phyloP scores from a whole-genome alignment of 2,113 vertebrate genomes.

The Hydropotes inermis region DNA sequence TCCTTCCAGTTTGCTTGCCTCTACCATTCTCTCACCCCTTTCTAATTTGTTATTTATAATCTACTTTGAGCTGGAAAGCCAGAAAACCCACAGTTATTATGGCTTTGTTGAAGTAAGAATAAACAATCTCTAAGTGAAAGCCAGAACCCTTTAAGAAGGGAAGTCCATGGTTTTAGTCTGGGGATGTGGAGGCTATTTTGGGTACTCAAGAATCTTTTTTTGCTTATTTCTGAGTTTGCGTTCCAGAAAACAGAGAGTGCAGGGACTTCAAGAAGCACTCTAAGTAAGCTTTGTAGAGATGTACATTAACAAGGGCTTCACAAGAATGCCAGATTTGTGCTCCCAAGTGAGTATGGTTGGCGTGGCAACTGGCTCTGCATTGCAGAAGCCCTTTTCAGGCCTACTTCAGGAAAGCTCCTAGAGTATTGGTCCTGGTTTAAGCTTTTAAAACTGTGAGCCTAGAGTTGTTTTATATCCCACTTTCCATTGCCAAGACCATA shows the following conservation, averaged over 20 bases:
- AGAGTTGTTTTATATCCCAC: not conserved
- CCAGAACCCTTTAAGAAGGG: not conserved
- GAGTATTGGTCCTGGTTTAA: not conserved
- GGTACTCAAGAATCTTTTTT: not conserved
- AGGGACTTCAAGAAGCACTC: conserved; percentile 20
- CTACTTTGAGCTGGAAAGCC: conserved; percentile 35
- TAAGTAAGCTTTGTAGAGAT: not conserved
- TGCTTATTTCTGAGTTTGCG: conserved; percentile 46
- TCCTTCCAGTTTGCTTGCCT: not conserved
- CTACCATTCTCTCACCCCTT: not conserved
- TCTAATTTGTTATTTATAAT: conserved; percentile 16
- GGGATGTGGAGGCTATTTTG: conserved; percentile 39
- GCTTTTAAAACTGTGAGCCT: not conserved
- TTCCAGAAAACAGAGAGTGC: conserved; percentile 41
- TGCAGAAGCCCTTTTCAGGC: not conserved
- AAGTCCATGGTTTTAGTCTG: conserved; percentile 12
- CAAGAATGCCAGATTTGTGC: not conserved
- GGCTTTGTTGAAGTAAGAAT: conserved; percentile 34
- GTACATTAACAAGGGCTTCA: not conserved
- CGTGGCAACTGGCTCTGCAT: not conserved
- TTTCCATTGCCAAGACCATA: not conserved
- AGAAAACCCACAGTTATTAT: conserved; percentile 19
- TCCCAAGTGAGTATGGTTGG: not conserved
- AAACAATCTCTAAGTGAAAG: conserved; percentile 40
- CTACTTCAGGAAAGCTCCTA: not conserved